These are phyloP conservation scores for Phrynocephalus forsythii DNA, from an alignment of 2,797 vertebrate genomes.

Conservation along the genomic window DNA sequence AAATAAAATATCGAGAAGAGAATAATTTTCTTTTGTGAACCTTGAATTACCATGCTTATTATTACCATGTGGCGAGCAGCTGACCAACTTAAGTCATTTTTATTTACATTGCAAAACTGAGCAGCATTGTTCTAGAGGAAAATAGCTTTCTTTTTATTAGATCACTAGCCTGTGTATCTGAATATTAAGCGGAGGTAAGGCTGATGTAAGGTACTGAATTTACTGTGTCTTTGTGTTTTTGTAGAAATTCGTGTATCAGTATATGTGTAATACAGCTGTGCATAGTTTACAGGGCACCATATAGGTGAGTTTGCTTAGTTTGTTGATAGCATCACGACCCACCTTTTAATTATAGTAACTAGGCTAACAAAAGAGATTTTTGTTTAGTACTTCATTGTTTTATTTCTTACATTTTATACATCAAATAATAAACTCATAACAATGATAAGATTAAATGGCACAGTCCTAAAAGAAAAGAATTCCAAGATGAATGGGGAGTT, in stretches of 20 bases:
- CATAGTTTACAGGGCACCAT: slow-evolving; percentile 69
- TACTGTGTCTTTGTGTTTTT: slow-evolving; percentile 56
- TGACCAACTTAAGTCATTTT: slow-evolving; percentile 89
- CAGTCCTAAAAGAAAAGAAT: too few relatives aligned
- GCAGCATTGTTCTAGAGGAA: slow-evolving; percentile 63
- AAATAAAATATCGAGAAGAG: slow-evolving; percentile 81
- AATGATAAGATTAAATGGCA: too few relatives aligned
- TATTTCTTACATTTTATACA: neutral
- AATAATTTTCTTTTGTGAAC: slow-evolving; percentile 90
- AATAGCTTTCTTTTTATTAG: slow-evolving; percentile 67
- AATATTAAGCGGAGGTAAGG: slow-evolving; percentile 70
- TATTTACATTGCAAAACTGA: slow-evolving; percentile 83
- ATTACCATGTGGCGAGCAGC: slow-evolving; percentile 96
- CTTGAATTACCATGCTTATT: slow-evolving; percentile 83
- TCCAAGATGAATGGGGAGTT: too few relatives aligned
- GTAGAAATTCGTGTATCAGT: slow-evolving; percentile 57
- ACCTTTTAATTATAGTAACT: neutral
- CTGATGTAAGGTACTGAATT: slow-evolving; percentile 68
- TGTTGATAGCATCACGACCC: neutral
- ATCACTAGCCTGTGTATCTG: slow-evolving; percentile 49
- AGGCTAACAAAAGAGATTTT: slow-evolving; percentile 29
- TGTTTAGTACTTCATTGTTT: neutral
- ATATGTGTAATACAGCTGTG: slow-evolving; percentile 60
- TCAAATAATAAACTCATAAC: too few relatives aligned
- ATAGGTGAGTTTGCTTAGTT: slow-evolving; percentile 64